Evolutionary conservation across 92 coral and sea anemone genomes (phyloP).

Genomic region (Plumapathes pennacea): DNA sequence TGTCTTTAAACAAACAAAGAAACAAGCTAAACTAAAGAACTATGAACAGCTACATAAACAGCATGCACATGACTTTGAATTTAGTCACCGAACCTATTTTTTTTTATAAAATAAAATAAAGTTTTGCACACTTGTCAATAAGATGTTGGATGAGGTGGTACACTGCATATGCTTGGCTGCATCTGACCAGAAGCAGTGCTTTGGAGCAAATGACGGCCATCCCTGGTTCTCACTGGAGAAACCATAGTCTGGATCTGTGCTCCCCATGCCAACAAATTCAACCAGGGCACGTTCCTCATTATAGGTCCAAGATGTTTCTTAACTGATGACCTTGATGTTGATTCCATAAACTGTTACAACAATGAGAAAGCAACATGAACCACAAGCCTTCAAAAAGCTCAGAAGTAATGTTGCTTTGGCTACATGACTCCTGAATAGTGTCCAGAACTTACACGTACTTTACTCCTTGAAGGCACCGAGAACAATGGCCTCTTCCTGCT

Average conservation of each 20-base stretch:
- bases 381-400: too few species aligned
- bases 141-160: constrained; percentile 27
- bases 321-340: constrained; percentile 55
- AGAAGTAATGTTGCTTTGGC: too few species aligned
- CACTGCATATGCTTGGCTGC: constrained; percentile 48
- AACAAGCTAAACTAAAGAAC: not conserved
- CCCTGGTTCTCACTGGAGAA: not conserved
- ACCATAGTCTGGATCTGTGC: constrained; percentile 42
- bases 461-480: too few species aligned
- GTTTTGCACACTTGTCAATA: constrained; percentile 32
- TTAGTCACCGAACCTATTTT: too few species aligned
- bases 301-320: constrained; percentile 40
- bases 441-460: too few species aligned
- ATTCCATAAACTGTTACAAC: too few species aligned
- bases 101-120: not conserved
- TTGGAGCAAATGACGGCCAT: constrained; percentile 54
- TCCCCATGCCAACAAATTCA: constrained; percentile 45
- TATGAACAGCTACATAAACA: not conserved
- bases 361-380: too few species aligned
- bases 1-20: constrained; percentile 7
- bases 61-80: not conserved
- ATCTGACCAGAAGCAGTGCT: constrained; percentile 54
- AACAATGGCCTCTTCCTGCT: too few species aligned
- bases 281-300: constrained; percentile 55
- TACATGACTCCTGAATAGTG: too few species aligned